phyloP scores from a whole-genome alignment of 2,797 vertebrate genomes.

The Bovichtus diacanthus region DNA sequence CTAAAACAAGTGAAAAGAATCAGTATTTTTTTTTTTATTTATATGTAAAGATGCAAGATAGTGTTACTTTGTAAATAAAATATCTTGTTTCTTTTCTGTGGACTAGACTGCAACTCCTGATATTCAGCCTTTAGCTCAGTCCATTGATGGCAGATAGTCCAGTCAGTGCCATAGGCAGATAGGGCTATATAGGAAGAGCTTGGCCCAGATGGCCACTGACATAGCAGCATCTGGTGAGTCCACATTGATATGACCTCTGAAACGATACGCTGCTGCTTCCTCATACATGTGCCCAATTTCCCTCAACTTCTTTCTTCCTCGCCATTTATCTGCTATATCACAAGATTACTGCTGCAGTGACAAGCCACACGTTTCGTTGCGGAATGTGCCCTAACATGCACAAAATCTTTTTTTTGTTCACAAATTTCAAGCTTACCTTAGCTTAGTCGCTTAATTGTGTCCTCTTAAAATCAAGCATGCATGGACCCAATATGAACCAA shows the following conservation, averaged over 20 bases:
- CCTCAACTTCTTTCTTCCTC: slow-evolving; percentile 11
- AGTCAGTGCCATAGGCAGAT: slow-evolving; percentile 17
- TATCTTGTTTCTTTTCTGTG: slow-evolving; percentile 12
- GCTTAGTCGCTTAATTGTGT: background rate
- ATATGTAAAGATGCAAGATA: slow-evolving; percentile 34
- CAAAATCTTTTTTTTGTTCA: background rate
- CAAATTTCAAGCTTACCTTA: background rate
- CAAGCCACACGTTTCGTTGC: background rate
- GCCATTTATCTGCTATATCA: background rate
- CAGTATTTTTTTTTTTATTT: slow-evolving; percentile 33
- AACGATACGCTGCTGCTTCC: slow-evolving; percentile 15
- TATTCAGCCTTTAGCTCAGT: slow-evolving; percentile 28
- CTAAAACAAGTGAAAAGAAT: slow-evolving; percentile 43
- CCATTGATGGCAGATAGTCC: slow-evolving; percentile 23
- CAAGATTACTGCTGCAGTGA: background rate
- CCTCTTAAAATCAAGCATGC: slow-evolving; percentile 8
- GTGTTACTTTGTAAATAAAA: slow-evolving; percentile 36
- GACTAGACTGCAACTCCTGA: slow-evolving; percentile 12
- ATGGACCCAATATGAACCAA: slow-evolving; percentile 1
- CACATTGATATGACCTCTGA: slow-evolving; percentile 55
- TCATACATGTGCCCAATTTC: slow-evolving; percentile 22
- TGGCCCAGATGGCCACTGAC: slow-evolving; percentile 55
- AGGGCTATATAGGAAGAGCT: slow-evolving; percentile 28
- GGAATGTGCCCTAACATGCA: background rate
- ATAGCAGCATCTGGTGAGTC: slow-evolving; percentile 49